Evolutionary conservation across 2,113 vertebrate species (phyloP).

Genomic region (Elanus axillaris): DNA sequence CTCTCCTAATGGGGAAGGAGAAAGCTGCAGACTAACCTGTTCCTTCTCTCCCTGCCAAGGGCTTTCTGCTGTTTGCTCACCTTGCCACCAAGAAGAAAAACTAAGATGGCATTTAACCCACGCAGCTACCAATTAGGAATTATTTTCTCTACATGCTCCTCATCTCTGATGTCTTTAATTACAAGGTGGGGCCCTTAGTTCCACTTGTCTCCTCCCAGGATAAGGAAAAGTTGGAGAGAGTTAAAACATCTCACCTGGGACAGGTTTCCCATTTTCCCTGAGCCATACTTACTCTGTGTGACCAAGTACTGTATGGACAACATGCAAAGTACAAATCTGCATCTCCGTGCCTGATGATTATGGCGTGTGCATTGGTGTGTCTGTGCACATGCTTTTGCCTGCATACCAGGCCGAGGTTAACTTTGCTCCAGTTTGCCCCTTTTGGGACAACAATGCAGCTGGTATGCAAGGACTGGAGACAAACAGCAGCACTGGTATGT

Average conservation of each 20-base stretch:
- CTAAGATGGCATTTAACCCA: background rate
- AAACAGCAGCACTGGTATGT: background rate
- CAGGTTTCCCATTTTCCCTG: background rate
- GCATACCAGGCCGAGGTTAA: background rate
- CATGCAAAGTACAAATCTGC: background rate
- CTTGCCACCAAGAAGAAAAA: background rate
- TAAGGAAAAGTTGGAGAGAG: background rate
- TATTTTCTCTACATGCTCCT: background rate
- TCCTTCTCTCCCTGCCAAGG: background rate
- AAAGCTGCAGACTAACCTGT: background rate
- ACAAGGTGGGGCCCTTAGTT: background rate
- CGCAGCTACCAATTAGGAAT: background rate
- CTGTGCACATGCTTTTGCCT: background rate
- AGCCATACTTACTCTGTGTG: background rate
- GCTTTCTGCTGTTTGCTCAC: background rate
- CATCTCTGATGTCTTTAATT: background rate
- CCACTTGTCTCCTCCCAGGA: background rate
- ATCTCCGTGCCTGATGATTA: background rate
- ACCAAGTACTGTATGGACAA: background rate
- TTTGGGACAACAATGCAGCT: rapidly evolving
- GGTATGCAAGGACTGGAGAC: background rate
- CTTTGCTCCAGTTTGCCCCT: background rate
- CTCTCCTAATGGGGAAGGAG: background rate
- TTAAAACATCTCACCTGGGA: background rate
- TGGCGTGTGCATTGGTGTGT: rapidly evolving